Evolutionary conservation across 2,797 vertebrate genomes (phyloP).

Genomic region (Valencia hispanica): DNA sequence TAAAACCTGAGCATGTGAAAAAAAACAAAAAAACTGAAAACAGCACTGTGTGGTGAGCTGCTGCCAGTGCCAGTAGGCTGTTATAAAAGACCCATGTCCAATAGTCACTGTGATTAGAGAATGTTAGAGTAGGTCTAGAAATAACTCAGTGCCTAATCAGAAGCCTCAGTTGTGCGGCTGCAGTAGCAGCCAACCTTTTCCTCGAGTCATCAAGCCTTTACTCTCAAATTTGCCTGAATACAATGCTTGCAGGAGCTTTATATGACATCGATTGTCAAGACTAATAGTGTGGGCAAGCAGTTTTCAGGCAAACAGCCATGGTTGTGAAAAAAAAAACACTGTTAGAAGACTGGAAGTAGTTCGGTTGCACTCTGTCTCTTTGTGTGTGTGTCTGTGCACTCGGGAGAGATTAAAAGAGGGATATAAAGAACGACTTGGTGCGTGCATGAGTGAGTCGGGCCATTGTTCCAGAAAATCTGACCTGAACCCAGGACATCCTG

Average conservation of each 20-base stretch:
- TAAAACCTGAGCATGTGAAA: constrained; percentile 25
- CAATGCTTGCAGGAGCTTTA: constrained; percentile 17
- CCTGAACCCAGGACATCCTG: constrained; percentile 68
- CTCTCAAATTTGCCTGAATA: constrained; percentile 6
- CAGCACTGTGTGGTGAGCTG: constrained; percentile 13
- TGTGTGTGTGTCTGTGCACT: constrained; percentile 12
- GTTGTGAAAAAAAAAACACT: constrained; percentile 10
- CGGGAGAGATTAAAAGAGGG: constrained; percentile 30
- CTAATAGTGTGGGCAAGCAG: constrained; percentile 3
- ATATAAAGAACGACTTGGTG: constrained; percentile 49
- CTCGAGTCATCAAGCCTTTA: background rate
- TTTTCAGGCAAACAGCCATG: constrained; percentile 8
- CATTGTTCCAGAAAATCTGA: constrained; percentile 77
- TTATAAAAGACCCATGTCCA: constrained; percentile 26
- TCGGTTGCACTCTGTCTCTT: constrained; percentile 19
- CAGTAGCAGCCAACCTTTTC: constrained; percentile 8
- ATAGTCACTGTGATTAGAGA: constrained; percentile 7
- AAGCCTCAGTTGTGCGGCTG: constrained; percentile 14
- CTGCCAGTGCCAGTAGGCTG: background rate
- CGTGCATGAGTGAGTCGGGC: constrained; percentile 63
- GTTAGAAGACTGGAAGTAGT: constrained; percentile 19
- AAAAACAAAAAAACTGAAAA: constrained; percentile 11
- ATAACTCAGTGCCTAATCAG: constrained; percentile 21
- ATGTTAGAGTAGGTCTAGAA: constrained; percentile 15
- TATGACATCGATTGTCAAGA: constrained; percentile 25